Conservation (phyloP, 2,113 vertebrate species). For the Pitta sordida region DNA sequence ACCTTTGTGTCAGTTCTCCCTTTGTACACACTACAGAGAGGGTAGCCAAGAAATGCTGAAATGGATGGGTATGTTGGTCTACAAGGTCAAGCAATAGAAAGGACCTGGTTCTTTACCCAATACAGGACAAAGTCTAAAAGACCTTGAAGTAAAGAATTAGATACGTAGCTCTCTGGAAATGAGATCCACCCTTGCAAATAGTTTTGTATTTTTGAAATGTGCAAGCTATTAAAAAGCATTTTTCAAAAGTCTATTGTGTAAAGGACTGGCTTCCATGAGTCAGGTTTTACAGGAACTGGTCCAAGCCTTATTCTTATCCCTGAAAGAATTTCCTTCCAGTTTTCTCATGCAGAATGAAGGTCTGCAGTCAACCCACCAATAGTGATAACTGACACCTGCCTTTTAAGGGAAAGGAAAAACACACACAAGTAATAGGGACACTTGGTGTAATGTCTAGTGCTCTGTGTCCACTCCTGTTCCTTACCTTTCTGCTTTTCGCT, state of each 20-base stretch:
- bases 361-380: background rate
- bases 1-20: background rate
- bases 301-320: constrained; percentile 34
- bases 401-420: background rate
- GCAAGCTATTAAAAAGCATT: constrained; percentile 58
- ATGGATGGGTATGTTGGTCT: background rate
- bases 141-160: constrained; percentile 26
- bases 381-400: background rate
- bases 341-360: constrained; percentile 7
- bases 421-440: background rate
- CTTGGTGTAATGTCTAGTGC: background rate
- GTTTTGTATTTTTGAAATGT: constrained; percentile 56
- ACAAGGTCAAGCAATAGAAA: background rate
- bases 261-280: constrained; percentile 50
- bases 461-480: background rate
- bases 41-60: background rate
- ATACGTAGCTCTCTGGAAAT: constrained; percentile 19
- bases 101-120: background rate
- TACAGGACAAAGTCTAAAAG: background rate
- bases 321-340: constrained; percentile 29
- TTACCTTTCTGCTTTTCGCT: background rate
- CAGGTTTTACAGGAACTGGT: constrained; percentile 56
- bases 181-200: constrained; percentile 38
- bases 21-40: background rate
- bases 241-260: constrained; percentile 48